Conservation (phyloP, 2,113 vertebrate species). For the Poecilia latipinna region DNA sequence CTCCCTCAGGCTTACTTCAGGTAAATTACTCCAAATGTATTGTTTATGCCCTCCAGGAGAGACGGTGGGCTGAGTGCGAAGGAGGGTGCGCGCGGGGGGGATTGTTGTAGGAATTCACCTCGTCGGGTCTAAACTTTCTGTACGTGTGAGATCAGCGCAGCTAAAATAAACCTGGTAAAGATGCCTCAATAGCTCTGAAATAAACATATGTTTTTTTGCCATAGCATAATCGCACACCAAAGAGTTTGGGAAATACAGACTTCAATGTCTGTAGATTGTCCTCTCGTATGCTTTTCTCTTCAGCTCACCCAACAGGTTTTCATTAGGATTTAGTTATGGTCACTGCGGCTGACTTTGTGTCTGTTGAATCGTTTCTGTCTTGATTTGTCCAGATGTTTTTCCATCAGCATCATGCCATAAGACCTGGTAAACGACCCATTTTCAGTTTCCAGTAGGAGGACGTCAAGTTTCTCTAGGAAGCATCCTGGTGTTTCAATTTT, state of each 20-base stretch:
- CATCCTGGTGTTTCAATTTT: too few relatives aligned
- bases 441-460: too few relatives aligned
- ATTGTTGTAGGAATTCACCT: conserved; percentile 63
- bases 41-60: conserved; percentile 78
- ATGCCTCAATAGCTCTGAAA: not conserved
- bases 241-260: not conserved
- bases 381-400: too few relatives aligned
- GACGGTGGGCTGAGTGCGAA: conserved; percentile 14
- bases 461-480: too few relatives aligned
- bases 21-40: conserved; percentile 78
- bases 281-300: too few relatives aligned
- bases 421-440: too few relatives aligned
- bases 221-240: not conserved
- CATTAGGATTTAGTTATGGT: too few relatives aligned
- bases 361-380: too few relatives aligned
- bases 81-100: conserved; percentile 15
- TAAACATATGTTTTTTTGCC: not conserved
- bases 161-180: not conserved
- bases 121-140: conserved; percentile 69
- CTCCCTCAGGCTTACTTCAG: conserved; percentile 78
- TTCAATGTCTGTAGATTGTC: not conserved
- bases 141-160: conserved; percentile 53
- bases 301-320: too few relatives aligned
- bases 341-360: too few relatives aligned
- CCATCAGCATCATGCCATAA: too few relatives aligned